A percentile compares a stretch with the other conserved stretches of the same genome.
phyloP scores from a whole-genome alignment of 2,797 vertebrate species.

The Chaetodon trifasciatus region DNA sequence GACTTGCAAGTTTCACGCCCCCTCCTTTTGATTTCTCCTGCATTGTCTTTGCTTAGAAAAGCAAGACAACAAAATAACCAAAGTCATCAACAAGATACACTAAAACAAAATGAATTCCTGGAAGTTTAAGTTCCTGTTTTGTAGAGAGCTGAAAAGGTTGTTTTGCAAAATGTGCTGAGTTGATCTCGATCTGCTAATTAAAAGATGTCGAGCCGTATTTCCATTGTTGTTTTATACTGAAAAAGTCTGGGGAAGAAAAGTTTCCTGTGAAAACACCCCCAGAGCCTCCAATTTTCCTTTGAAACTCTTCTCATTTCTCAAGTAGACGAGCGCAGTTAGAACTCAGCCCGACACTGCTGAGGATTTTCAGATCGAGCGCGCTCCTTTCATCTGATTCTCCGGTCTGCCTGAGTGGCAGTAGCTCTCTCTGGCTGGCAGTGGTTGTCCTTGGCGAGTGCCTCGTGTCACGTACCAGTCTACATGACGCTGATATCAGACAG shows the following conservation, averaged over 20 bases:
- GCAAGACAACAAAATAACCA: slow-evolving; percentile 17
- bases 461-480: slow-evolving; percentile 40
- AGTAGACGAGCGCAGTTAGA: slow-evolving; percentile 2
- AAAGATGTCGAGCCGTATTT: slow-evolving; percentile 26
- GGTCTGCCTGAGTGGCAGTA: slow-evolving; percentile 48
- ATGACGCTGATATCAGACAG: slow-evolving; percentile 49
- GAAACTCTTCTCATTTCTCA: slow-evolving; percentile 22
- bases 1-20: neutral
- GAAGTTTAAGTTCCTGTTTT: neutral
- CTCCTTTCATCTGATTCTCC: slow-evolving; percentile 49
- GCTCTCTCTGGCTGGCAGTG: slow-evolving; percentile 49
- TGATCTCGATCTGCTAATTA: slow-evolving; percentile 17
- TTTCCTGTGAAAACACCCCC: slow-evolving; percentile 10
- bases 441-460: slow-evolving; percentile 49
- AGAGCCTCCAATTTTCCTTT: slow-evolving; percentile 19
- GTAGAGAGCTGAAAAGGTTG: neutral
- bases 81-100: slow-evolving; percentile 14
- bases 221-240: slow-evolving; percentile 19
- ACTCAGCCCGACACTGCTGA: slow-evolving; percentile 30
- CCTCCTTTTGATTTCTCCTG: slow-evolving; percentile 3
- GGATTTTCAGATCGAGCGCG: slow-evolving; percentile 32
- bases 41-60: slow-evolving; percentile 6
- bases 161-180: neutral
- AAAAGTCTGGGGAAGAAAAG: slow-evolving; percentile 28
- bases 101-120: slow-evolving; percentile 12